Base-by-base conservation (phyloP, 2,888 invertebrate species). In the Andrena bucephala region DNA sequence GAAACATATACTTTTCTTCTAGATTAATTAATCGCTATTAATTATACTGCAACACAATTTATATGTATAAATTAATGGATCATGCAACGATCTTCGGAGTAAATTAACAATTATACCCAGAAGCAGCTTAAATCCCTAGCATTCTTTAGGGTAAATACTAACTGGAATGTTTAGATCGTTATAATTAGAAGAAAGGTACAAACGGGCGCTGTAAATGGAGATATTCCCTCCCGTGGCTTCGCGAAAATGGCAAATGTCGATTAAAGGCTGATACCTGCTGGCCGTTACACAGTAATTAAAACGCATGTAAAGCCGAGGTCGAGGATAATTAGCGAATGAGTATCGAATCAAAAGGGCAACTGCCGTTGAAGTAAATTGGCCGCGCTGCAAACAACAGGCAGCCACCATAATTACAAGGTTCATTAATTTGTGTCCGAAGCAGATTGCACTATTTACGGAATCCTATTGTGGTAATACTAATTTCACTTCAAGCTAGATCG, bases 301-400 rank as follows among this genome's bases (percentile, higher is more conserved):
- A 73, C 33, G 67, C 20, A 48, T 16, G n/a, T 48, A 67, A 65
- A 62, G 29, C 81, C 48, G 42, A 68, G 69, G 7, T 65, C 13
- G 33, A 60, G 20, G 60, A 66, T 76, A 62, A 80, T 70, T 73
- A 76, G 74, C 80, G 50, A 84, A 67, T 79, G 62, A 62, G 33
- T 24, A 71, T 70, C 20, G 70, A 77, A 54, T 77, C 70, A 73
- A 81, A 85, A 81, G 62, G 54, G 52, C 52, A 59, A 68, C n/a
- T 60, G 60, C 7, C 57, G 29, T 7, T 27, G 67, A 52, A 36
- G 59, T 10, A 85, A 85, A 85, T 84, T 85, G 85, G 36, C 73
- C 48, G 70, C 63, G 27, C n/a, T 63, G 70, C 62, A 73, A 79
- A 71, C 62, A 84, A 73, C 69, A 24, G 48, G 42, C 24, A 24